phyloP scores from a whole-genome alignment of 2,888 invertebrate species.

The Papilio elwesi region DNA sequence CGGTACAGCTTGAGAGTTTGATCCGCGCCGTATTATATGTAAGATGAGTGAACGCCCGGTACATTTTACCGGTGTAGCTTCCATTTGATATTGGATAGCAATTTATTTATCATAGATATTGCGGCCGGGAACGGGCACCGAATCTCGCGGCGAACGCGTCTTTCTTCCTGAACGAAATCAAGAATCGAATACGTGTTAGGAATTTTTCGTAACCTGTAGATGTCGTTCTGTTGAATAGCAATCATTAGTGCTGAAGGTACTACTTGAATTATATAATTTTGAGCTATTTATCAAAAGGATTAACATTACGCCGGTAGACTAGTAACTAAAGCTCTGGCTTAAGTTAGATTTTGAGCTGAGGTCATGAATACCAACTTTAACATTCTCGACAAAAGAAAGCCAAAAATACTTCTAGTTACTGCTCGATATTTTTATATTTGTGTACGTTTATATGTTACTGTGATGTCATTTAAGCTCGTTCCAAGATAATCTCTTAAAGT shows the following conservation, averaged over 20 bases:
- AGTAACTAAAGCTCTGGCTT: background rate
- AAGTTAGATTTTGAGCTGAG: background rate
- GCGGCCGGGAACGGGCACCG: conserved; percentile 70
- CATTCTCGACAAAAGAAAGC: no score
- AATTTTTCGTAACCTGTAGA: conserved; percentile 63
- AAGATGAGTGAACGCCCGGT: conserved; percentile 77
- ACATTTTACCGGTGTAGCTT: conserved; percentile 79
- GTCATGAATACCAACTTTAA: no score
- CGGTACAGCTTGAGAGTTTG: conserved; percentile 46
- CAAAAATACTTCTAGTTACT: no score
- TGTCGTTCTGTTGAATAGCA: conserved; percentile 60
- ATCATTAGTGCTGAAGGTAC: conserved; percentile 45
- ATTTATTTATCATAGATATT: conserved; percentile 85
- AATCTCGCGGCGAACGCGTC: conserved; percentile 70
- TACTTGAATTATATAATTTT: background rate
- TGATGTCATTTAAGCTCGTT: no score
- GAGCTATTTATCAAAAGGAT: background rate
- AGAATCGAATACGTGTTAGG: conserved; percentile 77
- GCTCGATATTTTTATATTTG: no score
- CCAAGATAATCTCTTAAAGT: no score
- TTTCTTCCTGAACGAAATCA: conserved; percentile 76
- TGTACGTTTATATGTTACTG: no score
- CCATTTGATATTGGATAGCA: conserved; percentile 84
- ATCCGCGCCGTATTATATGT: conserved; percentile 56
- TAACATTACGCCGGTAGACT: background rate